These are phyloP conservation scores for Drosophila stalkeri DNA, from an alignment of 2,888 invertebrate species.

Conservation along the genomic window DNA sequence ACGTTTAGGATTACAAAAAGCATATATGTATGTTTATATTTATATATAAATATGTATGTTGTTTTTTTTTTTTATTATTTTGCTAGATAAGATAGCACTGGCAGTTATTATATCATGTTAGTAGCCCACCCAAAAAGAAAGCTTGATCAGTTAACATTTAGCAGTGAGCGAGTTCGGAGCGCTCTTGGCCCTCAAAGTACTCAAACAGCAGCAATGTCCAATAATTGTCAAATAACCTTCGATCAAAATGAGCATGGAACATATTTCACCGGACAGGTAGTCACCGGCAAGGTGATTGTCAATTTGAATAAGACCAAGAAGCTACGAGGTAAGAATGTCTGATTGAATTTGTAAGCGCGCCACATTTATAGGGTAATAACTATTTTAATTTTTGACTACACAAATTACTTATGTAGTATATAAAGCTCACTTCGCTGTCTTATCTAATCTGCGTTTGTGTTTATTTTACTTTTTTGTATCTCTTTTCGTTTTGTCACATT, in stretches of 20 bases:
- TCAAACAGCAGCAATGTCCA: constrained; percentile 63
- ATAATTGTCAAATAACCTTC: constrained; percentile 81
- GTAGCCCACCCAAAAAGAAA: not conserved
- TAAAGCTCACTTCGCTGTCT: not conserved
- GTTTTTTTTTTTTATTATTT: not conserved
- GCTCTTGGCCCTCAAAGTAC: constrained; percentile 9
- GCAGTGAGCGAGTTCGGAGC: constrained; percentile 52
- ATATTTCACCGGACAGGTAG: constrained; percentile 84
- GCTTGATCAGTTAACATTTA: constrained; percentile 53
- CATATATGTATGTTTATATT: not conserved
- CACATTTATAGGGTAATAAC: not conserved
- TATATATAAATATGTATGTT: not conserved
- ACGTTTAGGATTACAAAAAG: constrained; percentile 34
- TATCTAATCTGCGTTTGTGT: constrained; percentile 58
- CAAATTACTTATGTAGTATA: not conserved
- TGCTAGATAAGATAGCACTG: constrained; percentile 41
- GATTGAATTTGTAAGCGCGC: not conserved
- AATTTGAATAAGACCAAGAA: constrained; percentile 81
- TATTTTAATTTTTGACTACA: constrained; percentile 4
- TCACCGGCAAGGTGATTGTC: constrained; percentile 82
- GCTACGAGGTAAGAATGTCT: constrained; percentile 76
- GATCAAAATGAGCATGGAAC: constrained; percentile 89
- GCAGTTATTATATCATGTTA: constrained; percentile 26
- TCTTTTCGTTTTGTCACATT: constrained; percentile 31
- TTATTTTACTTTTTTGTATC: constrained; percentile 35